These are phyloP conservation scores for Orbicella faveolata DNA, from an alignment of 64 coral and sea anemone genomes.

Conservation along the genomic window DNA sequence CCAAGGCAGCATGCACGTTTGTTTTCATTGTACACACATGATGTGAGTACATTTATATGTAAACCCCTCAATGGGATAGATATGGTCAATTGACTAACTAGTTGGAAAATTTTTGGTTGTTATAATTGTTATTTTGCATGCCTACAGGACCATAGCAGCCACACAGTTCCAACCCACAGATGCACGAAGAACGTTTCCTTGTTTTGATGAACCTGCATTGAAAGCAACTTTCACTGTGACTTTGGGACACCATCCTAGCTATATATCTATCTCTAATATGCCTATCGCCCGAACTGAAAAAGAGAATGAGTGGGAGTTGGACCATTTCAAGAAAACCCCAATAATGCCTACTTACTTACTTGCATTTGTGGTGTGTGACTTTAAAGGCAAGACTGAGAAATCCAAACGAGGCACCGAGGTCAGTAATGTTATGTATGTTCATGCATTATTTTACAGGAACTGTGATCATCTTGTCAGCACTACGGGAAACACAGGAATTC, in stretches of 20 bases:
- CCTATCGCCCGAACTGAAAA: background rate
- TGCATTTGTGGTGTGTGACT: slow-evolving; percentile 81
- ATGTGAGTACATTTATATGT: too few species aligned
- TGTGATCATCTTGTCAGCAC: background rate
- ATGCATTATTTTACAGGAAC: too few species aligned
- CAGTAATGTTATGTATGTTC: background rate
- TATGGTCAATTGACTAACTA: too few species aligned
- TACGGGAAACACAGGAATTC: too few species aligned
- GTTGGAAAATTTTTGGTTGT: background rate
- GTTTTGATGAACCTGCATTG: slow-evolving; percentile 72
- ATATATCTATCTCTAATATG: slow-evolving; percentile 77
- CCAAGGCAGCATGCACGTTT: too few species aligned
- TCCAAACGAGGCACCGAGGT: slow-evolving; percentile 34
- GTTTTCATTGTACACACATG: too few species aligned
- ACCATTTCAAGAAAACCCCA: slow-evolving; percentile 58
- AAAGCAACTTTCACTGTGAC: slow-evolving; percentile 68
- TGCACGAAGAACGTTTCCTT: slow-evolving; percentile 70
- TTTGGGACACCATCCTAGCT: slow-evolving; percentile 35
- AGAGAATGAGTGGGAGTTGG: background rate
- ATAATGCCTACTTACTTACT: slow-evolving; percentile 80
- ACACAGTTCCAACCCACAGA: slow-evolving; percentile 82
- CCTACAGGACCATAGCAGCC: slow-evolving; percentile 60
- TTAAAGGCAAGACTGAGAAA: background rate
- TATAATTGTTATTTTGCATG: background rate
- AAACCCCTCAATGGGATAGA: too few species aligned